These are phyloP conservation scores for Lasiurus borealis DNA, from an alignment of 2,113 vertebrate genomes.

Conservation along the genomic window DNA sequence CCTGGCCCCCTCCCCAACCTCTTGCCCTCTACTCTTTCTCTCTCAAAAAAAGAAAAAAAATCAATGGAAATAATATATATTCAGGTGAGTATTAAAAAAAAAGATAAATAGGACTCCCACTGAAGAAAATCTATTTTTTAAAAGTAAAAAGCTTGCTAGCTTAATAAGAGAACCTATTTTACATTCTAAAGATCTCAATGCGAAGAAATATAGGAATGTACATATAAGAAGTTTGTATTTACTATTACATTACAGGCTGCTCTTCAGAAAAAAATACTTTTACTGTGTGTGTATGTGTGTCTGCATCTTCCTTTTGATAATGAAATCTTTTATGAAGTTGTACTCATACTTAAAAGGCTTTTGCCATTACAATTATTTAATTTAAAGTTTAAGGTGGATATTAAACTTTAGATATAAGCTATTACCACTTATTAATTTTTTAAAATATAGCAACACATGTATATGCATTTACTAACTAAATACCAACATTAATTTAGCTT, in stretches of 20 bases:
- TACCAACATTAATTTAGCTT: constrained; percentile 25
- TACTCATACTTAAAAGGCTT: background rate
- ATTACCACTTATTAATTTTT: background rate
- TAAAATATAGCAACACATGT: background rate
- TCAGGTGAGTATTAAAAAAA: too few relatives aligned
- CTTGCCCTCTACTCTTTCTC: too few relatives aligned
- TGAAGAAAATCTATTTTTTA: background rate
- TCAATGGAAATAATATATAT: too few relatives aligned
- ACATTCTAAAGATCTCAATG: background rate
- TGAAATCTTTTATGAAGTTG: background rate
- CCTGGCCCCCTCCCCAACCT: too few relatives aligned
- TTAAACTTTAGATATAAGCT: background rate
- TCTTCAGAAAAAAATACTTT: background rate
- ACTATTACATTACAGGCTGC: background rate
- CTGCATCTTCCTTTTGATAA: background rate
- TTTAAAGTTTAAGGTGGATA: constrained; percentile 23
- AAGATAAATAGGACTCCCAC: background rate
- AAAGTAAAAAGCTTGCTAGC: background rate
- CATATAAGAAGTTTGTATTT: background rate
- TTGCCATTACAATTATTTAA: background rate
- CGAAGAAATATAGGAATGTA: background rate
- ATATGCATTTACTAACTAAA: constrained; percentile 22
- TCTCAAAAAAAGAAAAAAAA: too few relatives aligned
- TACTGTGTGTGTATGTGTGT: background rate
- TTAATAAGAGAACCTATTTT: constrained; percentile 28